Base-by-base conservation (phyloP, 35 echinoderm and acorn worm species). In the Lytechinus pictus region DNA sequence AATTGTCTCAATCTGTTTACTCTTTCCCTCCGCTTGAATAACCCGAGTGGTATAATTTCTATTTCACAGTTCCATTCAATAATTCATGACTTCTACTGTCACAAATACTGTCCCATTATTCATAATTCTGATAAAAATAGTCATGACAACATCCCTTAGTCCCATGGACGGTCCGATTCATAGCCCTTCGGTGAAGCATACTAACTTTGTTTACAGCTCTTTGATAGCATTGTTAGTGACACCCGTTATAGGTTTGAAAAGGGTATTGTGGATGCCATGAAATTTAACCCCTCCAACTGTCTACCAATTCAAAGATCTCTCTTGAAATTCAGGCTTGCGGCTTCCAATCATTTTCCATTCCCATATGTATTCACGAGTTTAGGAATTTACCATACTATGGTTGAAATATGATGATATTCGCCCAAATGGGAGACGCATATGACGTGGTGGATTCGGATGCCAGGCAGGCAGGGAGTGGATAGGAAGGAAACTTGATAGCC, bases 331-430 rank as follows among this genome's bases (percentile, higher is more conserved):
- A 79, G 66, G 14, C 66, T 16, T 79, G 66, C 4, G 16, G 66
- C 19, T 79, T 79, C 21, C 66, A 79, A 79, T 79, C 66, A 44
- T 79, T 79, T n/a, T n/a, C 16, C n/a, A 79, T 79, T 79, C 66
- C 66, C 66, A 14, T 7, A 79, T 79, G 66, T 24, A 79, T 79
- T 79, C 66, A 24, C 66, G 66, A 79, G 19, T 79, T 79, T 79
- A 19, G 66, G 21, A 79, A 79, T 79, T 79, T 79, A 79, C 66
- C 66, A 79, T 79, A 79, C 66, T 24, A 24, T 79, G 19, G 66
- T 24, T 79, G 66, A 79, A 79, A 79, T 79, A 79, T 79, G 66
- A 79, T 79, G 66, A 79, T 79, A 79, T 79, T 79, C 66, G 16
- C 14, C 66, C 12, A 79, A 79, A 79, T 79, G 16, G n/a, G 66